Evolutionary conservation across 2,888 invertebrate species (phyloP).

Genomic region (Hydriomena furcata): DNA sequence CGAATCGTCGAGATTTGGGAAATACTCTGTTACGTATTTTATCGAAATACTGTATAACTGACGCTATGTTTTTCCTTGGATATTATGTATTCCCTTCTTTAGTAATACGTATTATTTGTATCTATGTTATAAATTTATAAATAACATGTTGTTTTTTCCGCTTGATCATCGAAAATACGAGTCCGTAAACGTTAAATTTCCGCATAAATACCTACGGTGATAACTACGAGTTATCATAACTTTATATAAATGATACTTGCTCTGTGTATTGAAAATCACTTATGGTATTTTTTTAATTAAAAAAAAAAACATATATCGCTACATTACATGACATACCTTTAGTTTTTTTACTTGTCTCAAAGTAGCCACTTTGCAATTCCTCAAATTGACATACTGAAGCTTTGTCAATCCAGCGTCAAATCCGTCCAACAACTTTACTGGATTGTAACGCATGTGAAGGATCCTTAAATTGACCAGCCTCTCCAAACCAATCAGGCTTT

Average conservation of each 20-base stretch:
- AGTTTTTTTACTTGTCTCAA: constrained; percentile 82
- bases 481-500: constrained; percentile 84
- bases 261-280: too few relatives aligned
- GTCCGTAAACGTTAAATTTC: not conserved
- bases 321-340: constrained; percentile 49
- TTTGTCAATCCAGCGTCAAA: constrained; percentile 68
- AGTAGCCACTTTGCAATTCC: constrained; percentile 79
- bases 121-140: not conserved
- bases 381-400: constrained; percentile 81
- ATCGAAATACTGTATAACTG: too few relatives aligned
- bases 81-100: too few relatives aligned
- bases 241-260: too few relatives aligned
- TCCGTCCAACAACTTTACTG: constrained; percentile 78
- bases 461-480: constrained; percentile 84
- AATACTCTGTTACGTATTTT: too few relatives aligned
- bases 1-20: too few relatives aligned
- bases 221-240: too few relatives aligned
- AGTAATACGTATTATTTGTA: too few relatives aligned
- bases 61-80: too few relatives aligned
- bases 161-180: not conserved
- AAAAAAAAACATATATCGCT: too few relatives aligned
- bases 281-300: too few relatives aligned
- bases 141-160: constrained; percentile 2
- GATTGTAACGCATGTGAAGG: constrained; percentile 89
- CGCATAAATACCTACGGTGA: not conserved